Evolutionary conservation across 2,113 vertebrate genomes (phyloP).

Genomic region (Herpailurus yagouaroundi): DNA sequence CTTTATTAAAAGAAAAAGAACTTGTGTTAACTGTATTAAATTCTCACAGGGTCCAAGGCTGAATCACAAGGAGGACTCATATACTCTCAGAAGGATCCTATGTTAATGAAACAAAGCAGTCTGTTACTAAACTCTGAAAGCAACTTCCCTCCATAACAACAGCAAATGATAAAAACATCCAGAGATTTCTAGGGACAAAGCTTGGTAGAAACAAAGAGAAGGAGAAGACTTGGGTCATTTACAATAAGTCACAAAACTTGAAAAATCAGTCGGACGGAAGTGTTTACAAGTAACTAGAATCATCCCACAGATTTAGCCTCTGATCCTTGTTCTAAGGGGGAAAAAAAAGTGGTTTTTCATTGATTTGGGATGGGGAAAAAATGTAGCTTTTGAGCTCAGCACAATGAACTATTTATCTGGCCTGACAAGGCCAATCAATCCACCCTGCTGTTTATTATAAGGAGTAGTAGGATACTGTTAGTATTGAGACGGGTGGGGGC

Average conservation of each 20-base stretch:
- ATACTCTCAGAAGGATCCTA: conserved; percentile 20
- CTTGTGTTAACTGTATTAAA: conserved; percentile 29
- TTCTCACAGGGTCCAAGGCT: conserved; percentile 33
- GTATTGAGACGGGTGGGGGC: conserved; percentile 53
- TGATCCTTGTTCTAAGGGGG: conserved; percentile 54
- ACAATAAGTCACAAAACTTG: conserved; percentile 32
- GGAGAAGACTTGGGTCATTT: background rate
- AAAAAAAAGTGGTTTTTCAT: conserved; percentile 67
- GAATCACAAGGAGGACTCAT: conserved; percentile 50
- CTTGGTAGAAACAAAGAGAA: background rate
- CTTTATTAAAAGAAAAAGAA: conserved; percentile 42
- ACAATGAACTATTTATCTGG: conserved; percentile 82
- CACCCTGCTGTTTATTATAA: conserved; percentile 68
- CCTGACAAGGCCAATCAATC: conserved; percentile 75
- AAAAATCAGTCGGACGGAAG: conserved; percentile 52
- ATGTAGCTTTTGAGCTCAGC: conserved; percentile 76
- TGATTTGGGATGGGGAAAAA: conserved; percentile 76
- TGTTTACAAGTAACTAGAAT: conserved; percentile 63
- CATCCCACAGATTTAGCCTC: conserved; percentile 68
- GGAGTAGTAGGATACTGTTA: conserved; percentile 70
- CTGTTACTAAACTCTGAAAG: conserved; percentile 32
- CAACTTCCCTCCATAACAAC: background rate
- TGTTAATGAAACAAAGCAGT: background rate
- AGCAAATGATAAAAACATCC: background rate
- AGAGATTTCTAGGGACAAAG: conserved; percentile 43